A percentile compares a stretch with the other conserved stretches of the same genome.
Conservation (phyloP, 2,888 invertebrate genomes). For the Heterodera filipjevi region DNA sequence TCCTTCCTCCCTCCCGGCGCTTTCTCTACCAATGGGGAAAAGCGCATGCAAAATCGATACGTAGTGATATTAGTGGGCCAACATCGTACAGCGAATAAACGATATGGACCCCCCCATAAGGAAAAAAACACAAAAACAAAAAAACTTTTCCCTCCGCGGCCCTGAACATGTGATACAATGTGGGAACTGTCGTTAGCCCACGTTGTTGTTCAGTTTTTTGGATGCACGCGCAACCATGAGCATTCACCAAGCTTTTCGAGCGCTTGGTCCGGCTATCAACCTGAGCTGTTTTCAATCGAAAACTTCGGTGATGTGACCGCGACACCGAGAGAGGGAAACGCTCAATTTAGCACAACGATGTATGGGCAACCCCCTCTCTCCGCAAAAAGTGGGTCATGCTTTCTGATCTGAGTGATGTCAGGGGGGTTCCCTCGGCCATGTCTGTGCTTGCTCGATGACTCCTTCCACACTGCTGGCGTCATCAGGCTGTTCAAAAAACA, state of each 20-base stretch:
- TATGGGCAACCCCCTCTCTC: too few relatives aligned
- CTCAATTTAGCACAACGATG: neutral
- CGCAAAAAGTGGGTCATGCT: neutral
- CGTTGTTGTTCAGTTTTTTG: neutral
- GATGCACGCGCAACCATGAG: neutral
- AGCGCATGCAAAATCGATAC: neutral
- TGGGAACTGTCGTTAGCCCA: neutral
- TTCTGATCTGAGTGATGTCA: neutral
- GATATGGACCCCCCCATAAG: too few relatives aligned
- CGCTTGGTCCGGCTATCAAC: neutral
- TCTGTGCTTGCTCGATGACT: neutral
- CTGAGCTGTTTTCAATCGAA: neutral
- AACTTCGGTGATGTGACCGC: neutral
- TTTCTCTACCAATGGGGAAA: neutral
- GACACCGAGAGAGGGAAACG: neutral
- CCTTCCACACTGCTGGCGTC: neutral
- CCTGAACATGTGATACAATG: neutral
- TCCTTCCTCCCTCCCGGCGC: too few relatives aligned
- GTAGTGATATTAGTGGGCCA: too few relatives aligned
- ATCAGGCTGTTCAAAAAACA: neutral
- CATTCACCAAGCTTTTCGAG: neutral
- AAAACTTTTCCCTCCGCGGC: too few relatives aligned
- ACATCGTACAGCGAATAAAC: too few relatives aligned
- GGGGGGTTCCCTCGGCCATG: too few relatives aligned
- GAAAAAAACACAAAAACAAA: neutral